Conservation (phyloP, 2,113 vertebrate genomes). For the Grammomys dolichurus region DNA sequence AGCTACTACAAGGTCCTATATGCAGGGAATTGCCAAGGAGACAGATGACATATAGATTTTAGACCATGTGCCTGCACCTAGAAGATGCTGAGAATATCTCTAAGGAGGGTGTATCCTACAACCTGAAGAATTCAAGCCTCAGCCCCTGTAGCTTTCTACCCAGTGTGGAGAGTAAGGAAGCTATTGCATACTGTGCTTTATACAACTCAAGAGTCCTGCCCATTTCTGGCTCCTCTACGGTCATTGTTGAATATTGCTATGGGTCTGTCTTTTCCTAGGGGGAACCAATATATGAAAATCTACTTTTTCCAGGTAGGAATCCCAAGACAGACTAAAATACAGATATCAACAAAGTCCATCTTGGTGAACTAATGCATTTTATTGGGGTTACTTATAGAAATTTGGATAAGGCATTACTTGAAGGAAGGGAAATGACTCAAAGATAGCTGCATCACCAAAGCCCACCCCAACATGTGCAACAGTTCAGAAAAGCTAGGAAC, state of each 20-base stretch:
- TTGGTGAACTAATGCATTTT: not conserved
- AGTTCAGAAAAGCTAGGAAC: not conserved
- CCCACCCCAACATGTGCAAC: not conserved
- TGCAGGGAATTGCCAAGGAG: fast-evolving
- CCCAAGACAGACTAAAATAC: not conserved
- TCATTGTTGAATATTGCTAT: not conserved
- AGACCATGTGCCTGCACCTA: not conserved
- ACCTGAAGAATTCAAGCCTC: not conserved
- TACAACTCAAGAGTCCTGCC: not conserved
- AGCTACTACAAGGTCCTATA: not conserved
- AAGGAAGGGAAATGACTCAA: not conserved
- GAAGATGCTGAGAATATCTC: not conserved
- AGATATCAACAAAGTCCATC: not conserved
- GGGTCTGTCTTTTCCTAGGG: not conserved
- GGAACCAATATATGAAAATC: not conserved
- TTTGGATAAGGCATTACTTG: not conserved
- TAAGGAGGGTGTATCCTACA: not conserved
- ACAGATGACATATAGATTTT: not conserved
- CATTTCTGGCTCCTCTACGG: not conserved
- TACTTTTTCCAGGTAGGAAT: not conserved
- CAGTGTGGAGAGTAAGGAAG: not conserved
- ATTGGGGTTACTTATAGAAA: not conserved
- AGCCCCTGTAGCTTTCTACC: not conserved
- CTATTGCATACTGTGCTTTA: not conserved
- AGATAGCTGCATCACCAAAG: not conserved